phyloP scores from a whole-genome alignment of 2,888 invertebrate species.

The Coelopa pilipes region DNA sequence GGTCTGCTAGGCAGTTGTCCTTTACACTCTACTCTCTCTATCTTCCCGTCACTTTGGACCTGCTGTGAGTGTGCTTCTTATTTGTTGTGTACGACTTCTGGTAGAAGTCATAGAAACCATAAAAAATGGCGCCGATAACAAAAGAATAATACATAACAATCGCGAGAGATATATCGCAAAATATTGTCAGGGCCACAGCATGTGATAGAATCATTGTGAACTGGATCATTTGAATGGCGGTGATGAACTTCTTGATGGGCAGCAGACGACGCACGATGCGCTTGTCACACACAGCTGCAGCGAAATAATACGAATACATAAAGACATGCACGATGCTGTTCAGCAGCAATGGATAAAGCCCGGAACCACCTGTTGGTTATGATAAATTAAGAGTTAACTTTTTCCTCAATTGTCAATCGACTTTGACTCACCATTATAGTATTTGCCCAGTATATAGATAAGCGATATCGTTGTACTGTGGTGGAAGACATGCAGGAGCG shows the following conservation, averaged over 20 bases:
- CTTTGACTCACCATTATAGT: slow-evolving; percentile 72
- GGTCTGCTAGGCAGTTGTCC: no score
- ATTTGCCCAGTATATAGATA: slow-evolving; percentile 73
- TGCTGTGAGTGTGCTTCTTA: neutral
- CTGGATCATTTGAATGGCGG: slow-evolving; percentile 78
- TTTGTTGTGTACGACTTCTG: slow-evolving; percentile 69
- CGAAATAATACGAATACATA: slow-evolving; percentile 82
- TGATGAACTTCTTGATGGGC: slow-evolving; percentile 74
- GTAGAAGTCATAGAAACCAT: slow-evolving; percentile 79
- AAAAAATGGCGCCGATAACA: slow-evolving; percentile 74
- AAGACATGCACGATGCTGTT: slow-evolving; percentile 77
- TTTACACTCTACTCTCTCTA: neutral
- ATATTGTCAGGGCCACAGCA: slow-evolving; percentile 60
- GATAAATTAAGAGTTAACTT: no score
- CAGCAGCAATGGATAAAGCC: slow-evolving; percentile 73
- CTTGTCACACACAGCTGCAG: slow-evolving; percentile 72
- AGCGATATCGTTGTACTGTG: slow-evolving; percentile 73
- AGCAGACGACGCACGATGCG: slow-evolving; percentile 69
- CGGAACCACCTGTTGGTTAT: slow-evolving; percentile 71
- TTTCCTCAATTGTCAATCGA: no score
- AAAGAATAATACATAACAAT: slow-evolving; percentile 71
- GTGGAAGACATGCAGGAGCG: slow-evolving; percentile 80
- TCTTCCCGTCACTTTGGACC: slow-evolving; percentile 10
- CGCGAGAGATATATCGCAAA: slow-evolving; percentile 70
- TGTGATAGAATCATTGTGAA: slow-evolving; percentile 75